phyloP scores from a whole-genome alignment of 2,113 vertebrate genomes.

The Isurus oxyrinchus region DNA sequence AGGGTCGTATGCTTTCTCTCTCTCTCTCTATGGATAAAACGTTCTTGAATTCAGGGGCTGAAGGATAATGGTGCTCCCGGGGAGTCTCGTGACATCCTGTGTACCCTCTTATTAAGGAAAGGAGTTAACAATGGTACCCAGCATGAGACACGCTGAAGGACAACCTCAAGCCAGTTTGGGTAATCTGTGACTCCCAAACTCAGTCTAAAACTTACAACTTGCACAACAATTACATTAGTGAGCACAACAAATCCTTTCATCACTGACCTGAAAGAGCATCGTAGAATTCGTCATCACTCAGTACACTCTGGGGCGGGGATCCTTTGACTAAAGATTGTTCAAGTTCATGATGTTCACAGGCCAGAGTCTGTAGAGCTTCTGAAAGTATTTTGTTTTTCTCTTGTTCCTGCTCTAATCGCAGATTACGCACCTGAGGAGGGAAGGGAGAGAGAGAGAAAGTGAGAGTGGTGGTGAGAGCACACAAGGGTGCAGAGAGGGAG shows the following conservation, averaged over 20 bases:
- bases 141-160: too few relatives aligned
- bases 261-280: slow-evolving; percentile 79
- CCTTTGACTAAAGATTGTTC: slow-evolving; percentile 67
- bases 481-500: neutral
- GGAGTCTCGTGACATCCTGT: too few relatives aligned
- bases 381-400: slow-evolving; percentile 89
- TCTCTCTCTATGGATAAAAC: too few relatives aligned
- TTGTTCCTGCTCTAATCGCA: slow-evolving; percentile 83
- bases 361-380: slow-evolving; percentile 78
- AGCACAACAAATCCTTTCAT: neutral
- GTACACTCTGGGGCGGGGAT: slow-evolving; percentile 59
- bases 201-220: neutral
- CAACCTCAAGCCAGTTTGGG: too few relatives aligned
- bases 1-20: too few relatives aligned
- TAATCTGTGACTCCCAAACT: too few relatives aligned
- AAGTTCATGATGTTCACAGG: slow-evolving; percentile 74
- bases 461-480: neutral
- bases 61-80: too few relatives aligned
- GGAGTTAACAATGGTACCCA: too few relatives aligned
- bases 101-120: too few relatives aligned
- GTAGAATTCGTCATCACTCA: slow-evolving; percentile 83
- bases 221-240: neutral
- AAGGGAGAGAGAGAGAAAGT: neutral
- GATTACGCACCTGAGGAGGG: slow-evolving; percentile 70
- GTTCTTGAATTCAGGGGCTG: too few relatives aligned